phyloP scores from a whole-genome alignment of 2,797 vertebrate genomes.

The Macroramphosus scolopax region DNA sequence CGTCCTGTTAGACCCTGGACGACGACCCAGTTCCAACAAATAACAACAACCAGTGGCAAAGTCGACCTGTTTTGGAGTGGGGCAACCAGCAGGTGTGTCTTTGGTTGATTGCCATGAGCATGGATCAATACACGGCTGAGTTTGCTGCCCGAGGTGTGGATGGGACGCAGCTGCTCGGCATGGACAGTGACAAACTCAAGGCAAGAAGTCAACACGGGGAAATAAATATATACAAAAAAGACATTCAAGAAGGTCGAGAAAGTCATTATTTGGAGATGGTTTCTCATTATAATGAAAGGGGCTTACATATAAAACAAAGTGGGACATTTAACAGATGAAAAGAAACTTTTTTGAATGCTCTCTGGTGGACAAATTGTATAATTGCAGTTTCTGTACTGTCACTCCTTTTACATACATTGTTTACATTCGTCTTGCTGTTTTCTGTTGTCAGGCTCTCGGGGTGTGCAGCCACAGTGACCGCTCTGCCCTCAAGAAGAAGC shows the following conservation, averaged over 20 bases:
- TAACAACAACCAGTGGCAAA: slow-evolving; percentile 86
- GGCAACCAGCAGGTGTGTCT: slow-evolving; percentile 86
- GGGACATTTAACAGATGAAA: no score
- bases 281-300: no score
- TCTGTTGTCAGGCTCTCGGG: slow-evolving; percentile 77
- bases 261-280: no score
- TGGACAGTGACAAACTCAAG: slow-evolving; percentile 87
- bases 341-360: no score
- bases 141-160: slow-evolving; percentile 82
- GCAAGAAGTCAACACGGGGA: slow-evolving; percentile 57
- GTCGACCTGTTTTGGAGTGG: slow-evolving; percentile 82
- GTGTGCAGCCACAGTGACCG: slow-evolving; percentile 85
- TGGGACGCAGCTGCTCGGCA: slow-evolving; percentile 81
- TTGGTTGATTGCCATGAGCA: slow-evolving; percentile 84
- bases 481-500: slow-evolving; percentile 84
- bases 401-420: neutral
- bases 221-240: no score
- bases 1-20: slow-evolving; percentile 77
- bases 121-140: slow-evolving; percentile 82
- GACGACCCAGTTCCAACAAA: slow-evolving; percentile 74
- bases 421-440: neutral
- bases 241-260: no score
- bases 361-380: neutral
- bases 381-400: no score
- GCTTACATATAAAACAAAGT: no score